A percentile compares a stretch with the other conserved stretches of the same genome.
Evolutionary conservation across 1,140 invertebrate species (phyloP).

Genomic region (Lepidotrigona ventralis): DNA sequence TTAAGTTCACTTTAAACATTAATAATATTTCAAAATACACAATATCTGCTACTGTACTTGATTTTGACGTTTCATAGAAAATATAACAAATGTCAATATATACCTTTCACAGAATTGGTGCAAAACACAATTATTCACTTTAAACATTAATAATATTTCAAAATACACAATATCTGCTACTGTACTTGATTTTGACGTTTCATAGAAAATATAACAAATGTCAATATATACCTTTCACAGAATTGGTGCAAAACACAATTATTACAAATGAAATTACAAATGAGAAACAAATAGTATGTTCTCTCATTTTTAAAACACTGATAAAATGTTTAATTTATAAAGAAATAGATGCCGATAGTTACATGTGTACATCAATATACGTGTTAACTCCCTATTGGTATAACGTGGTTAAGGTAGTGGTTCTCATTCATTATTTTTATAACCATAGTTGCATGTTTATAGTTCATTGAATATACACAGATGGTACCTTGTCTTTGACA

Average conservation of each 20-base stretch:
- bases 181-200: constrained; percentile 14
- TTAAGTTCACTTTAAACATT: neutral
- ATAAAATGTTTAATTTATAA: constrained; percentile 3
- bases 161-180: neutral
- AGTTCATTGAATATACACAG: neutral
- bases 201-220: neutral
- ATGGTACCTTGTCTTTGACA: neutral
- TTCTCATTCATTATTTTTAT: neutral
- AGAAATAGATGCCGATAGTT: constrained; percentile 7
- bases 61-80: constrained; percentile 9
- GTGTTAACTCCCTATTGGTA: constrained; percentile 65
- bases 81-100: neutral
- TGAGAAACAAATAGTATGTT: constrained; percentile 10
- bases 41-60: neutral
- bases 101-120: too few species aligned
- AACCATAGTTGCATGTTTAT: neutral
- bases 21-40: neutral
- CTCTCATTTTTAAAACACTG: constrained; percentile 21
- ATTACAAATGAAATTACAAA: constrained; percentile 32
- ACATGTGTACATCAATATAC: constrained; percentile 45
- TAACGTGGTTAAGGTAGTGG: neutral
- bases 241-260: constrained; percentile 42
- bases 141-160: neutral
- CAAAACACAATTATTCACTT: too few species aligned
- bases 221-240: constrained; percentile 60